Evolutionary conservation across 2,888 invertebrate species (phyloP), one percentile per base, ranked within the genome.

Genomic region (Xylota segnis): DNA sequence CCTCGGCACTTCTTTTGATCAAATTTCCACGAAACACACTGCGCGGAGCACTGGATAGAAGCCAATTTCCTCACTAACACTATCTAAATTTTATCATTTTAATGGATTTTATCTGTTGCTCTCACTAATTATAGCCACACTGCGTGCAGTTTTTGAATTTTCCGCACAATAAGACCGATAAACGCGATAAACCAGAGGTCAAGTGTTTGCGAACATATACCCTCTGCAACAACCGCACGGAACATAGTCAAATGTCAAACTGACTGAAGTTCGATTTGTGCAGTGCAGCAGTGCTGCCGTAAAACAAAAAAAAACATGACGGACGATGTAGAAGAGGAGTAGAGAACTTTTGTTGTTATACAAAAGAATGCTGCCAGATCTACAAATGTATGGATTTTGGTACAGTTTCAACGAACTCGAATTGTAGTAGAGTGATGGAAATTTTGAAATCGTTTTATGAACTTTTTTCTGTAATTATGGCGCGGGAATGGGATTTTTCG

Each of bases 221-320:
- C 59, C 52, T 18, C 29, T 6, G 14, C 5, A 0, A 3, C 59
- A 66, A 81, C 84, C 75, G 32, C 5, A 71, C 66, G 7, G 16
- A 27, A 54, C 84, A 81, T 84, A 84, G 32, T 75, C 81, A 84
- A 84, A 76, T 84, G 84, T 81, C 84, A 84, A 84, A 84, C 84
- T 83, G 83, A 70, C 63, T 68, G 59, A 50, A 63, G 37, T 65
- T 65, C 52, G 58, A 70, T 83, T 72, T 59, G 29, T 59, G 40
- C 63, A 78, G 68, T 61, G 74, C 32, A 74, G 23, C 56, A 74
- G 61, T 61, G 83, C 40, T 74, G 78, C 61, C 59, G 54, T 7
- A 75, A 32, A 34, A 34, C 34, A 34, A 34, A 34, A 6, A 34
- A 9, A 34, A 34, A 9, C 34, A 34, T 18, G 43, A 27, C 29